Evolutionary conservation across 2,797 vertebrate genomes (phyloP).

Genomic region (Tragopan temminckii): DNA sequence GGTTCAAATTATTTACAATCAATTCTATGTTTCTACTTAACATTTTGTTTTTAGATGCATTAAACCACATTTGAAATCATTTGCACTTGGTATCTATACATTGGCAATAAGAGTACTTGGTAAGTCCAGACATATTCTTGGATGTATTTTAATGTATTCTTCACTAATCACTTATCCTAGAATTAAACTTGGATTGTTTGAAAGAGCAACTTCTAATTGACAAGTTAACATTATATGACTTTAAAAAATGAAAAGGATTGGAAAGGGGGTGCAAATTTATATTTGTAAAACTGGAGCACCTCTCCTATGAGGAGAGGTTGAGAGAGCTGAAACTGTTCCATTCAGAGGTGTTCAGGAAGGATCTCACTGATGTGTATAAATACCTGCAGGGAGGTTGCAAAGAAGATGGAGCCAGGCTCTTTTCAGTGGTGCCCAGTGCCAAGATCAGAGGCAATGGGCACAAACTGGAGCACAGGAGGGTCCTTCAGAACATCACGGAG

Average conservation of each 20-base stretch:
- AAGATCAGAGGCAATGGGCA: background rate
- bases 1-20: background rate
- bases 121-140: conserved; percentile 77
- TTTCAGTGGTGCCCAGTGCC: background rate
- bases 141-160: background rate
- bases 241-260: background rate
- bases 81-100: conserved; percentile 92
- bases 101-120: conserved; percentile 92
- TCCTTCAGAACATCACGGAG: too few relatives aligned
- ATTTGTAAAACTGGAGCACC: background rate
- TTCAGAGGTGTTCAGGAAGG: background rate
- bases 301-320: background rate
- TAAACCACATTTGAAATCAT: conserved; percentile 91
- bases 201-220: background rate
- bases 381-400: background rate
- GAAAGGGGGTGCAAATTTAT: background rate
- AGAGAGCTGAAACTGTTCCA: background rate
- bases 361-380: background rate
- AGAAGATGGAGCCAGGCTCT: background rate
- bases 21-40: conserved; percentile 1
- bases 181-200: background rate
- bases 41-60: conserved; percentile 84
- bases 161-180: background rate
- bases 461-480: background rate
- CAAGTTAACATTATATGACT: background rate